Base-by-base conservation (phyloP, 1,140 invertebrate genomes). In the Leucophenga varia region DNA sequence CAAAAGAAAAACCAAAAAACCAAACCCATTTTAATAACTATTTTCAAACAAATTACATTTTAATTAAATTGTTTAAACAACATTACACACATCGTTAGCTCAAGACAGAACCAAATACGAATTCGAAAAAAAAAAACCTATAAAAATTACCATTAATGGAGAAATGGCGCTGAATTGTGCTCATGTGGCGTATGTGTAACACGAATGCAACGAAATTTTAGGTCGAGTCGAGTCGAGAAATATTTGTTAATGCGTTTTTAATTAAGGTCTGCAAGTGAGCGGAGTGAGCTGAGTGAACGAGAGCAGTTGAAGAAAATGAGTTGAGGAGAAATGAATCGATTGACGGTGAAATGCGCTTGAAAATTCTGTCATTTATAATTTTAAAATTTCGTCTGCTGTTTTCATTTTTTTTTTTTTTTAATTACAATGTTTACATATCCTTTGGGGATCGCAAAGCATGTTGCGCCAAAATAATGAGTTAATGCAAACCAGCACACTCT, bases 31-130 rank as follows among this genome's bases (percentile, higher is more conserved):
- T 52, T 67, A 59, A 67, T 67, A 67, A 67, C 59, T 63, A 67
- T 63, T 67, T 67, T 49, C 59, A 68, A 72, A 72, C 69, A 72
- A 72, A 72, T 72, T 72, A 72, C 68, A 71, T 72, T 72, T 72
- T 72, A 72, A 72, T 72, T 72, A 72, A 72, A 72, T 72, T 71
- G 68, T 72, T 71, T 72, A 60, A 72, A 68, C 61, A 64, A 72
- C 68, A 72, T 72, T 71, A 72, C 59, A 67, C 67, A 71, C 61
- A 64, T 64, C 67, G 54, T 67, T 67, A 67, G 63, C 64, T 67
- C 63, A 67, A 67, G 63, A 25, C 22, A 10, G 22, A 10, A 25
- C 5, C 22, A 10, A 25, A 10, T 6, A 25, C 22, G 22, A 25
- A 10, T 6, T 5, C 22, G 22, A 25, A 10, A 25, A 25, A 25